Conservation (phyloP, 2,888 invertebrate species). For the Eugnorisma glareosa region DNA sequence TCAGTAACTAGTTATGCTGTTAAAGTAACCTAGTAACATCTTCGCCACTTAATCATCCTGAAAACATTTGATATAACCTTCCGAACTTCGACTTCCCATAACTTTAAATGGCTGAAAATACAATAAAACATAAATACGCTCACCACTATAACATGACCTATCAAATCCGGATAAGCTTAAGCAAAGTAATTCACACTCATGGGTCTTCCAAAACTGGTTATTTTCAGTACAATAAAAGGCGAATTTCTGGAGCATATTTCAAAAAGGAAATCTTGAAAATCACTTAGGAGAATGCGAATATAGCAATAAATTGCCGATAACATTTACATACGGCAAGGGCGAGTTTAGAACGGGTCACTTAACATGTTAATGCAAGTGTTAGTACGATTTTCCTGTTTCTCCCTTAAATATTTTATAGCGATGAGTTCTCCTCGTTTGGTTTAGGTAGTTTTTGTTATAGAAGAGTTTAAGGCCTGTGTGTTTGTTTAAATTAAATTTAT, state of each 20-base stretch:
- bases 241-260: slow-evolving; percentile 80
- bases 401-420: slow-evolving; percentile 59
- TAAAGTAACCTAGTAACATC: too few relatives aligned
- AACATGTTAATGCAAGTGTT: slow-evolving; percentile 78
- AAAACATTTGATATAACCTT: slow-evolving; percentile 48
- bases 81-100: slow-evolving; percentile 79
- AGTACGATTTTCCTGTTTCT: slow-evolving; percentile 74
- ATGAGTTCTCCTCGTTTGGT: slow-evolving; percentile 16
- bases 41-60: too few relatives aligned
- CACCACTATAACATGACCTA: slow-evolving; percentile 69
- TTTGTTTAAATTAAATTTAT: not conserved
- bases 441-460: slow-evolving; percentile 21
- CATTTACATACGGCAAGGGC: slow-evolving; percentile 86
- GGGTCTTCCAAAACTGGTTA: slow-evolving; percentile 70
- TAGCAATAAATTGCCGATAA: slow-evolving; percentile 88
- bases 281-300: slow-evolving; percentile 85
- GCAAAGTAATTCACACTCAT: slow-evolving; percentile 51
- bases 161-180: slow-evolving; percentile 38
- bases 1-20: too few relatives aligned
- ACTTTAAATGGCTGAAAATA: slow-evolving; percentile 75
- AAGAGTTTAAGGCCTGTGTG: not conserved
- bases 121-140: slow-evolving; percentile 79
- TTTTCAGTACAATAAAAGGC: slow-evolving; percentile 75
- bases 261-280: slow-evolving; percentile 85
- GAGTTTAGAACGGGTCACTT: slow-evolving; percentile 83